Conservation (phyloP, 2,113 vertebrate genomes). For the Thalassoma bifasciatum region DNA sequence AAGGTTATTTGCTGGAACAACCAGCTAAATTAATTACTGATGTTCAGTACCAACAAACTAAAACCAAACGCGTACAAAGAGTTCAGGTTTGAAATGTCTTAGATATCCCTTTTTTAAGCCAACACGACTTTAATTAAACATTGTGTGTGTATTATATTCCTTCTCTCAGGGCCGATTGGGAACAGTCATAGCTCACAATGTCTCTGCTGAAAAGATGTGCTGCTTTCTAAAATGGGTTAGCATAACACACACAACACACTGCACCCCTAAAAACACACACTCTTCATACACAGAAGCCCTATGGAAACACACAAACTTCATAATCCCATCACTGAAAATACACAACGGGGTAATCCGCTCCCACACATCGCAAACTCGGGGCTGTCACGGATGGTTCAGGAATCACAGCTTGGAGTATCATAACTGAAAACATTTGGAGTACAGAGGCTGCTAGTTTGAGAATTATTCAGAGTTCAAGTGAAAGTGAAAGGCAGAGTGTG, state of each 20-base stretch:
- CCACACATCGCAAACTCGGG: conserved; percentile 20
- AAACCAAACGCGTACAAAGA: neutral
- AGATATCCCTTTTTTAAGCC: neutral
- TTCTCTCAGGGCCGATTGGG: neutral
- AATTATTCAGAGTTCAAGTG: conserved; percentile 36
- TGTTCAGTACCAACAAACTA: no score
- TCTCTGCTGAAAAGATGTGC: conserved; percentile 15
- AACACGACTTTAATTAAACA: neutral
- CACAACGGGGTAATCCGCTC: conserved; percentile 40
- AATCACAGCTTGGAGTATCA: neutral
- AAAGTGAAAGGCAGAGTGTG: conserved; percentile 41
- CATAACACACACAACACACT: conserved; percentile 42
- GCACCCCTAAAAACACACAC: conserved; percentile 8
- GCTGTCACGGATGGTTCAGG: conserved; percentile 27
- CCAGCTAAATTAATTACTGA: no score
- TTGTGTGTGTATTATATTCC: neutral
- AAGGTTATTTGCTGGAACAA: no score
- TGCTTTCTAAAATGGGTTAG: conserved; percentile 43
- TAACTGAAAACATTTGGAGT: conserved; percentile 26
- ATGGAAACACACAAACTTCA: conserved; percentile 44
- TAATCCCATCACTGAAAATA: conserved; percentile 48
- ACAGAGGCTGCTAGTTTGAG: conserved; percentile 22
- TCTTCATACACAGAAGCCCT: conserved; percentile 12
- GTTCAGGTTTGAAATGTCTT: neutral
- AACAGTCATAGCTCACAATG: neutral